phyloP scores from a whole-genome alignment of 1,140 invertebrate genomes.

The Leptinotarsa defecta region DNA sequence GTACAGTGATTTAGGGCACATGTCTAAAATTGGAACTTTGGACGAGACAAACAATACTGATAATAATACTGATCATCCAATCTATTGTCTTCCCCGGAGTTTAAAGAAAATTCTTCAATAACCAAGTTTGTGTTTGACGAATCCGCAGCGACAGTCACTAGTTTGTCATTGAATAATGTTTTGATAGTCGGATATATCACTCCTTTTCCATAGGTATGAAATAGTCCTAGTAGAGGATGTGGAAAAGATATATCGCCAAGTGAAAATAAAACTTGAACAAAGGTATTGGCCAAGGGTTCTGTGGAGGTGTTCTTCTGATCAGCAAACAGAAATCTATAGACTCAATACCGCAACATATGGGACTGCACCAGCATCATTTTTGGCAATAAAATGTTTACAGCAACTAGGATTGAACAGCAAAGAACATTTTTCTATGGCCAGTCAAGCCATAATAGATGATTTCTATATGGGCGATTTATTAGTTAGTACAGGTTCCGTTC shows the following conservation, averaged over 20 bases:
- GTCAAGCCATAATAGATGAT: background rate
- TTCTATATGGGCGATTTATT: too few relatives aligned
- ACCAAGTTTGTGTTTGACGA: conserved; percentile 37
- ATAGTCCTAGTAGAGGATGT: too few relatives aligned
- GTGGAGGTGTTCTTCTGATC: conserved; percentile 39
- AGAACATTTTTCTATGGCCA: too few relatives aligned
- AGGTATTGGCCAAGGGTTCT: conserved; percentile 52
- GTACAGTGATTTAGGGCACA: background rate
- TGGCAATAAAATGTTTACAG: too few relatives aligned
- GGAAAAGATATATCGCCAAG: conserved; percentile 2
- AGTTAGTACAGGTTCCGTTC: background rate
- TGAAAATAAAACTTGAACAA: conserved; percentile 48
- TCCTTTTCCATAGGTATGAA: too few relatives aligned
- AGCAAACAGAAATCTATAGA: too few relatives aligned
- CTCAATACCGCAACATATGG: too few relatives aligned
- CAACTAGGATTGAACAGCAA: too few relatives aligned
- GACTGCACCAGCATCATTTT: too few relatives aligned
- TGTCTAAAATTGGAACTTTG: background rate
- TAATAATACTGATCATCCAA: background rate
- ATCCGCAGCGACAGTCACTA: conserved; percentile 25
- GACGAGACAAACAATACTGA: background rate
- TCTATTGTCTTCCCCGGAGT: conserved; percentile 31
- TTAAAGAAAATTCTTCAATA: conserved; percentile 32
- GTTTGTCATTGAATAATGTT: conserved; percentile 21
- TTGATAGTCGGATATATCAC: conserved; percentile 34